phyloP scores from a whole-genome alignment of 2,113 vertebrate species.

The Oreotrochilus melanogaster region DNA sequence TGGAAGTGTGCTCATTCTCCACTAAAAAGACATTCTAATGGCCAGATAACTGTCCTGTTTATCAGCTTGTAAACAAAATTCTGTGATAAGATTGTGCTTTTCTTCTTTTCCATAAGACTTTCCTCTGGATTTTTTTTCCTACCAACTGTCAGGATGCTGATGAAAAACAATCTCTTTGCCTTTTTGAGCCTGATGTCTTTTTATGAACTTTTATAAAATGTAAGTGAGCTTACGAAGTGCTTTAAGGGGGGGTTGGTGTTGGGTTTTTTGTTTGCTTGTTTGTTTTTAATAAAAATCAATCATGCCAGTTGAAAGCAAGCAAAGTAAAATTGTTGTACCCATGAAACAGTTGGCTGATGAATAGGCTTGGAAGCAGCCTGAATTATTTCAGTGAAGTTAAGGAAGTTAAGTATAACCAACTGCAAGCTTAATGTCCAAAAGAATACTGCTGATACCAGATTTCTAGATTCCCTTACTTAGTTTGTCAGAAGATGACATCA shows the following conservation, averaged over 20 bases:
- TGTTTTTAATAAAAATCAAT: background rate
- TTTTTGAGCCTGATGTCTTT: constrained; percentile 49
- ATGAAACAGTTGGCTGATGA: constrained; percentile 54
- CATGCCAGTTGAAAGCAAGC: constrained; percentile 29
- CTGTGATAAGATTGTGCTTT: constrained; percentile 36
- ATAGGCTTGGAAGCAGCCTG: constrained; percentile 62
- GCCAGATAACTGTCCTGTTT: constrained; percentile 27
- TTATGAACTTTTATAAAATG: background rate
- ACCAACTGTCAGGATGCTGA: constrained; percentile 9
- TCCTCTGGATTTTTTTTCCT: background rate
- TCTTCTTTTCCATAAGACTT: constrained; percentile 35
- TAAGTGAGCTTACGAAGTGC: background rate
- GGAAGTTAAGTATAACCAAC: constrained; percentile 65
- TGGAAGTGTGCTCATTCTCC: background rate
- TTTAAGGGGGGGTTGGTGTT: background rate
- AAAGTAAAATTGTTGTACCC: background rate
- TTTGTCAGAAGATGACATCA: constrained; percentile 58
- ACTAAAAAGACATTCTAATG: constrained; percentile 26
- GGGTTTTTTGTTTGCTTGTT: background rate
- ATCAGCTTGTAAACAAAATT: constrained; percentile 41
- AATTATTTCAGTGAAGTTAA: constrained; percentile 77
- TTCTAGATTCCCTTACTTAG: constrained; percentile 32
- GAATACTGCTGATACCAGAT: constrained; percentile 60
- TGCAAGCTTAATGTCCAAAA: constrained; percentile 59
- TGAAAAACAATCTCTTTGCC: constrained; percentile 55